These are phyloP conservation scores for Spatulosminthurus flaviceps DNA, from an alignment of 2,888 invertebrate genomes.

Conservation along the genomic window DNA sequence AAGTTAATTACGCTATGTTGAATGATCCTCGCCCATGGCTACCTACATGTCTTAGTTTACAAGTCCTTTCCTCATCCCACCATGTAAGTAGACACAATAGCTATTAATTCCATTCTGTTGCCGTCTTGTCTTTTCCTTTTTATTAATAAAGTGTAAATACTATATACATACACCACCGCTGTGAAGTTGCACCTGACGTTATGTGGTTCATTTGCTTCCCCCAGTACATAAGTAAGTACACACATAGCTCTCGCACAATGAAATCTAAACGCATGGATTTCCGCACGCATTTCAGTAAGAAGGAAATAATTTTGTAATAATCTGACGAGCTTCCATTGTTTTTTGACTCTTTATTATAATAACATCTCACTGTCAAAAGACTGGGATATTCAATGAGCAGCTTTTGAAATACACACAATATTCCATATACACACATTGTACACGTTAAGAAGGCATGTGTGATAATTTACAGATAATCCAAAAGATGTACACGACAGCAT, in stretches of 20 bases:
- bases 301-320: not conserved
- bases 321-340: not conserved
- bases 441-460: not conserved
- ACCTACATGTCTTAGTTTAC: not conserved
- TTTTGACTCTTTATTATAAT: not conserved
- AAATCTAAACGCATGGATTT: not conserved
- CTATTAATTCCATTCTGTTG: slow-evolving; percentile 18
- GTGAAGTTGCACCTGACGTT: not conserved
- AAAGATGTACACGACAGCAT: not conserved
- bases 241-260: no score
- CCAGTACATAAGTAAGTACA: not conserved
- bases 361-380: not conserved
- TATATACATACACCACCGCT: no score
- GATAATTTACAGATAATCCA: not conserved
- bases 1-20: slow-evolving; percentile 30
- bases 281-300: not conserved
- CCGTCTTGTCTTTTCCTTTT: not conserved
- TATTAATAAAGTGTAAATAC: slow-evolving; percentile 3
- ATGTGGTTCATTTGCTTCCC: no score
- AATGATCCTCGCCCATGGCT: slow-evolving; percentile 14
- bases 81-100: no score
- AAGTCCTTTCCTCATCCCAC: not conserved
- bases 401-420: no score
- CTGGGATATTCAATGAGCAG: no score
- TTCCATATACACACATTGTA: not conserved